Conservation (phyloP, 2,888 invertebrate genomes). For the Mimas tiliae region DNA sequence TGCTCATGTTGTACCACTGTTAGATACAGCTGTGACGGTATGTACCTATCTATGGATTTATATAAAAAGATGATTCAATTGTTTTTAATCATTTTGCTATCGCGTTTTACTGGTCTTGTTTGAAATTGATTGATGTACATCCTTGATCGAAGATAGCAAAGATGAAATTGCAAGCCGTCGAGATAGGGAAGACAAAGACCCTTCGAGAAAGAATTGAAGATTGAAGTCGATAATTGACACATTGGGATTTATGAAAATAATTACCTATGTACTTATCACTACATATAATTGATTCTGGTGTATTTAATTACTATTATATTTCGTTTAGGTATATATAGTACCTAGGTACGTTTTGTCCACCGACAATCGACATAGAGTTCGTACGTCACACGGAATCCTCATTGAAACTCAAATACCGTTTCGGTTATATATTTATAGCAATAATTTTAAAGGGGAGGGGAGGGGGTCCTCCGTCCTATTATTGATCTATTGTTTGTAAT, state of each 20-base stretch:
- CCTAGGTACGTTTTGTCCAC: too few species aligned
- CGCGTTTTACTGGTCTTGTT: not conserved
- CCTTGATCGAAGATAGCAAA: not conserved
- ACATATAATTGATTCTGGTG: not conserved
- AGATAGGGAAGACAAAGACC: not conserved
- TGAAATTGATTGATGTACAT: slow-evolving; percentile 7
- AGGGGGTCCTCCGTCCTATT: too few species aligned
- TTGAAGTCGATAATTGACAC: not conserved
- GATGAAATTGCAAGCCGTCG: slow-evolving; percentile 8
- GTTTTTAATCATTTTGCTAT: not conserved
- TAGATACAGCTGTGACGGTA: too few species aligned
- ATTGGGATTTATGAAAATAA: not conserved
- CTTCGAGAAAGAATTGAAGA: not conserved
- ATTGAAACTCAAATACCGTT: too few species aligned
- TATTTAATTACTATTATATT: not conserved
- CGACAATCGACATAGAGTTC: too few species aligned
- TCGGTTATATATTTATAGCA: too few species aligned
- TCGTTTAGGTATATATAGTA: too few species aligned
- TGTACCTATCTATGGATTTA: not conserved
- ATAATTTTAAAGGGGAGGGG: too few species aligned
- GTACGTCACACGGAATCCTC: too few species aligned
- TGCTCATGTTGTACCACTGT: too few species aligned
- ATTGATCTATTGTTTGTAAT: too few species aligned
- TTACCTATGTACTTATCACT: not conserved
- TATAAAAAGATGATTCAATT: not conserved